Base-by-base conservation (phyloP, 2,113 vertebrate genomes). In the Boulengeromyrus knoepffleri region DNA sequence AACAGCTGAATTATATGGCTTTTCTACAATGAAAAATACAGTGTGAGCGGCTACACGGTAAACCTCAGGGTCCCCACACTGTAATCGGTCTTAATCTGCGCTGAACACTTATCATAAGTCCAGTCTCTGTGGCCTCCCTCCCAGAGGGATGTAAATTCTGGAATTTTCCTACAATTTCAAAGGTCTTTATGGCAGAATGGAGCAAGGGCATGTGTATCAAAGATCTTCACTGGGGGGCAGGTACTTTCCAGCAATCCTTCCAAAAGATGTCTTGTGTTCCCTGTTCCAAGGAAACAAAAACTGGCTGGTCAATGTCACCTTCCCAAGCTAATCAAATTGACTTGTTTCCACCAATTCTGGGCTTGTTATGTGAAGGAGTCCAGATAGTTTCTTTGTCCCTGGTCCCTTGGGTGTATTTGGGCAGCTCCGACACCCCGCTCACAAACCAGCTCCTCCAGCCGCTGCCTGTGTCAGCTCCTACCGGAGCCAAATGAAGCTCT, bases 1-100 rank as follows among this genome's bases (percentile, higher is more conserved):
- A 97, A 97, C 96, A 96, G 95, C 95, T 93, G 94, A 94, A 97
- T 96, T 96, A 96, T 95, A 95, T 94, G 95, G 94, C 95, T 92
- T 93, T 94, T 91, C 91, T 91, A 91, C 91, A 93, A 93, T 93
- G 89, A 91, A 88, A 66, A 91, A 74, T 53, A 49, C 8, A 84
- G 49, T 24, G 27, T 24, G 74, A 17, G 17, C 17, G 5, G 77
- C 12, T 56, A 19, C 49, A 15, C 15, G 3, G 50, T 87, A 87
- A 87, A 36, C 50, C 24, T 15, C 31, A 12, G 50, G 85, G 50
- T 56, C 49, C 27, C n/a, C 47, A 86, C 10, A 39, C 49, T 36
- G n/a, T 53, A n/a, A 36, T 46, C 88, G 21, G 15, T 42, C 66
- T 77, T 49, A 50, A 80, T 52, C 88, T 52, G 46, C 15, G 31